Base-by-base conservation (phyloP, 2,888 invertebrate genomes). In the Acronicta psi region DNA sequence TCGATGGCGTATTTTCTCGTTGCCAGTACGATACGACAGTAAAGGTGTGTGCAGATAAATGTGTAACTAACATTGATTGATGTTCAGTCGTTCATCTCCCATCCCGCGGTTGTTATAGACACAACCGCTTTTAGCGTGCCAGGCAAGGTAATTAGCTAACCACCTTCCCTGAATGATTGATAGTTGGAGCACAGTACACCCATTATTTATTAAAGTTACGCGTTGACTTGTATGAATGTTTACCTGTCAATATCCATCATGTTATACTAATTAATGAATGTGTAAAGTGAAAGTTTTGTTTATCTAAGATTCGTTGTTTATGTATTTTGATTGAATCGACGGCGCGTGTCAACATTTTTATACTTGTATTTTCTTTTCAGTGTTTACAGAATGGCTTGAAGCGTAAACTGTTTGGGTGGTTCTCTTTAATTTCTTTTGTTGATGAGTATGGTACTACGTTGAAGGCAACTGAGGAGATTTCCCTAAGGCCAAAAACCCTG, bases 51-150 rank as follows among this genome's bases (percentile, higher is more conserved):
- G 59, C 58, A 56, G 44, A 61, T 73, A 64, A 53, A 67, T 63
- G 55, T 75, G 78, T 73, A 78, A 77, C 78, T 79, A 79, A 81
- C 82, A 79, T 80, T 85, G 86, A 86, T 85, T 82, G 83, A 84
- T 85, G 81, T 74, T 73, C 69, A 67, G 71, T 69, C 80, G 84
- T 84, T 83, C 82, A 80, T 85, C 80, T 79, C 73, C 54, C 59
- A 72, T 64, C 72, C 74, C 59, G 68, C 60, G 69, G 73, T 78
- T 78, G 75, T 77, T 73, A 80, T 72, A 69, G 65, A 67, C 69
- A 66, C 70, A 59, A 67, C 59, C 70, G 81, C 80, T 81, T 80
- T 77, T 79, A 81, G 69, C 76, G 74, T 73, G 68, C 69, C 47
- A 53, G 54, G 42, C 18, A 64, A 60, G 63, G 81, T 82, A 83